A percentile compares a stretch with the other conserved stretches of the same genome.
Evolutionary conservation across 2,797 vertebrate genomes (phyloP).

Genomic region (Sarcoramphus papa): DNA sequence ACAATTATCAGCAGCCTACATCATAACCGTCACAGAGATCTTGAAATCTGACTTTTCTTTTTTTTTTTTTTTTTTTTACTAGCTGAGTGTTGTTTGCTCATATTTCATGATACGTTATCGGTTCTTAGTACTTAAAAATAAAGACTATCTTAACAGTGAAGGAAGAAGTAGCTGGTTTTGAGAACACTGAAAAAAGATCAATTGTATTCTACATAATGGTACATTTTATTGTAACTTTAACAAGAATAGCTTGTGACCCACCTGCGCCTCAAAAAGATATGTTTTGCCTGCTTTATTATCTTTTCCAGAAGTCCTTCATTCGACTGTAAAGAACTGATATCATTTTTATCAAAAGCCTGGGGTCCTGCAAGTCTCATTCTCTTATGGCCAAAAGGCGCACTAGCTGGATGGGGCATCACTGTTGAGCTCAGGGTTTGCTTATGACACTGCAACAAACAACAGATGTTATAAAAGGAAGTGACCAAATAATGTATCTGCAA

Average conservation of each 20-base stretch:
- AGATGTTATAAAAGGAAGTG: background rate
- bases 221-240: background rate
- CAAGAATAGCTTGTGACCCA: constrained; percentile 31
- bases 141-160: background rate
- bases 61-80: background rate
- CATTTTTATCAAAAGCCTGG: constrained; percentile 90
- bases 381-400: constrained; percentile 93
- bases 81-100: background rate
- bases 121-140: background rate
- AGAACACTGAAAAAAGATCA: background rate
- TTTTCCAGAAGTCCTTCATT: constrained; percentile 95
- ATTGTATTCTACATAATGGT: background rate
- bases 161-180: background rate
- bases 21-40: background rate
- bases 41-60: background rate
- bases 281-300: constrained; percentile 98
- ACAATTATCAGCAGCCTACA: background rate
- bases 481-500: rapidly evolving
- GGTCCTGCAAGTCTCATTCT: constrained; percentile 90
- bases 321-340: constrained; percentile 86
- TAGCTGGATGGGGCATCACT: constrained; percentile 93
- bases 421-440: constrained; percentile 93
- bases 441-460: constrained; percentile 83
- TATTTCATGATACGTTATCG: background rate
- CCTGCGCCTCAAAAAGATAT: constrained; percentile 95